A percentile compares a stretch with the other conserved stretches of the same genome.
Conservation (phyloP, 1,140 invertebrate genomes). For the Catajapyx aquilonaris region DNA sequence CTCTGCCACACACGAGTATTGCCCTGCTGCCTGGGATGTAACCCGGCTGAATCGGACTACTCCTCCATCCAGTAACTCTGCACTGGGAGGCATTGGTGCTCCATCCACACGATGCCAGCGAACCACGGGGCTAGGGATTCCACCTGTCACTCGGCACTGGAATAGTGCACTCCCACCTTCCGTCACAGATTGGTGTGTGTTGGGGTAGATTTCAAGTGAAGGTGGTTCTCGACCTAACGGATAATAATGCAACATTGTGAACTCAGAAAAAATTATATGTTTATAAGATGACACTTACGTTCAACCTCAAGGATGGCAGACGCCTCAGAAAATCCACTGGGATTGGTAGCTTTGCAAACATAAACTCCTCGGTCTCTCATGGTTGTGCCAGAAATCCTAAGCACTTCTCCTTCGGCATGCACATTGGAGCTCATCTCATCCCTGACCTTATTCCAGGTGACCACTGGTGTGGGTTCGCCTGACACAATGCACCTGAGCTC, state of each 20-base stretch:
- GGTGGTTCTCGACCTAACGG: constrained; percentile 56
- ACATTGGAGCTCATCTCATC: constrained; percentile 35
- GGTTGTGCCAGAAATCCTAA: constrained; percentile 45
- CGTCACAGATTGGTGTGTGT: constrained; percentile 31
- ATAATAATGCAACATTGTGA: constrained; percentile 1
- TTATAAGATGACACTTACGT: constrained; percentile 33
- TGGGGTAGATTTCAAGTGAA: constrained; percentile 51
- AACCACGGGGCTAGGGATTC: constrained; percentile 52
- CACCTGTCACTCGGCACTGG: constrained; percentile 50
- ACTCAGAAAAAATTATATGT: neutral
- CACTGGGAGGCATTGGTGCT: constrained; percentile 33
- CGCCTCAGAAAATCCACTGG: constrained; percentile 30
- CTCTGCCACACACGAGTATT: constrained; percentile 59
- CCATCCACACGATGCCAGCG: constrained; percentile 54
- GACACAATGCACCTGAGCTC: constrained; percentile 48
- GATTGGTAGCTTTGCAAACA: constrained; percentile 34
- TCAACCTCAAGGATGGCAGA: constrained; percentile 64
- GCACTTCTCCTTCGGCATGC: constrained; percentile 32
- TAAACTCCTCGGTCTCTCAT: constrained; percentile 60
- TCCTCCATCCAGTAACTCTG: constrained; percentile 40
- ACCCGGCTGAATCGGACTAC: constrained; percentile 35
- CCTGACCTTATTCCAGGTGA: constrained; percentile 62
- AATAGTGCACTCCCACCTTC: constrained; percentile 44
- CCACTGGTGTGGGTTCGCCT: constrained; percentile 40
- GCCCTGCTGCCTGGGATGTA: constrained; percentile 38